Evolutionary conservation across 2,888 invertebrate species (phyloP).

Genomic region (Tanypteryx hageni): DNA sequence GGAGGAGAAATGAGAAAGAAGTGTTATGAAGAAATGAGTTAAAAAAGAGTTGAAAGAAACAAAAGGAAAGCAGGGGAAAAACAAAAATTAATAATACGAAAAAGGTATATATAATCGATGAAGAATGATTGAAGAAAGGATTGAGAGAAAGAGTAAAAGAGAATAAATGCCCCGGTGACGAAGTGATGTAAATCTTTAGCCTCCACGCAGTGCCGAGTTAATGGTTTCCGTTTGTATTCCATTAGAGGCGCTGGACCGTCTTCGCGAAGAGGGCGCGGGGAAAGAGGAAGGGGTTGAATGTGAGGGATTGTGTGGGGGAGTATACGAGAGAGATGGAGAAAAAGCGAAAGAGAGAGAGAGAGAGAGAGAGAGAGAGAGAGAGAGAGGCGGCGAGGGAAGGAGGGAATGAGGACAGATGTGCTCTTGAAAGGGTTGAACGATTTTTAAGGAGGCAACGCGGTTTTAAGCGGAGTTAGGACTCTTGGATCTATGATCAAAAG

Average conservation of each 20-base stretch:
- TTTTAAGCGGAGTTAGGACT: not conserved
- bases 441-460: not conserved
- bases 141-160: not conserved
- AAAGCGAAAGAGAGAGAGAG: not conserved
- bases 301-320: not conserved
- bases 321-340: not conserved
- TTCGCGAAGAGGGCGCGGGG: not conserved
- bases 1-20: not conserved
- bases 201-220: conserved; percentile 16
- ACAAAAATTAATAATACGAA: not conserved
- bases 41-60: not conserved
- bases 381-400: too few relatives aligned
- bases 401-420: not conserved
- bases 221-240: conserved; percentile 49
- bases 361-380: not conserved
- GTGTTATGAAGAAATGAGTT: not conserved
- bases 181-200: conserved; percentile 25
- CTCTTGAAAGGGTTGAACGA: not conserved
- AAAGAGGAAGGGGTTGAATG: not conserved
- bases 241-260: conserved; percentile 1
- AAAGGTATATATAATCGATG: too few relatives aligned
- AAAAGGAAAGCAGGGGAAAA: not conserved
- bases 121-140: not conserved
- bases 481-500: too few relatives aligned
- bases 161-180: too few relatives aligned